Percentiles rank a stretch among this genome's conserved stretches.
Evolutionary conservation across 2,888 invertebrate genomes (phyloP).

Genomic region (Parasteatoda lunata): DNA sequence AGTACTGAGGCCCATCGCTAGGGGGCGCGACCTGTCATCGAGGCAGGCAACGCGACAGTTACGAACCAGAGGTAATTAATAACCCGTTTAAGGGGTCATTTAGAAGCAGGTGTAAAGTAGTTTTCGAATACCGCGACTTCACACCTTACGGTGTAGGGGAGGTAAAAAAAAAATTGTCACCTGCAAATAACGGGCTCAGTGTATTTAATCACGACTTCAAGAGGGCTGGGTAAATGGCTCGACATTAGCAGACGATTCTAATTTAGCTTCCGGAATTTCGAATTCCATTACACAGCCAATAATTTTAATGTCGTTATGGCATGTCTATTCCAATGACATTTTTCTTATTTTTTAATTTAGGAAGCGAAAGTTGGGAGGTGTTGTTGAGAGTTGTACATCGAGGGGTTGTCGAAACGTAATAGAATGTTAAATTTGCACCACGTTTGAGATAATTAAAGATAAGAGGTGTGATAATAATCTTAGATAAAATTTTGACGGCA

Average conservation of each 20-base stretch:
- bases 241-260: conserved; percentile 5
- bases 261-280: conserved; percentile 28
- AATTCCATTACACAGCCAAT: conserved; percentile 49
- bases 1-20: conserved; percentile 45
- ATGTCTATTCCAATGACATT: conserved; percentile 21
- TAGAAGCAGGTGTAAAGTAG: conserved; percentile 52
- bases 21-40: conserved; percentile 61
- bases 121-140: conserved; percentile 28
- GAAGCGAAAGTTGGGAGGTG: too few relatives aligned
- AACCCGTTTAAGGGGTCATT: conserved; percentile 65
- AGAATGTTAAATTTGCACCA: not conserved
- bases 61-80: conserved; percentile 56
- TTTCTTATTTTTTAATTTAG: not conserved
- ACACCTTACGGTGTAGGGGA: conserved; percentile 32
- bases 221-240: conserved; percentile 5
- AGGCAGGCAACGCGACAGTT: conserved; percentile 57
- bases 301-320: conserved; percentile 42
- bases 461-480: not conserved
- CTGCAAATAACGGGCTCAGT: conserved; percentile 49
- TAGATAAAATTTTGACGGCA: not conserved
- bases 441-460: conserved; percentile 2
- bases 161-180: conserved; percentile 56
- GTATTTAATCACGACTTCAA: conserved; percentile 46
- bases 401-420: not conserved
- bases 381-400: too few relatives aligned